These are phyloP conservation scores for Lateolabrax maculatus DNA, from an alignment of 2,797 vertebrate species.

Conservation along the genomic window DNA sequence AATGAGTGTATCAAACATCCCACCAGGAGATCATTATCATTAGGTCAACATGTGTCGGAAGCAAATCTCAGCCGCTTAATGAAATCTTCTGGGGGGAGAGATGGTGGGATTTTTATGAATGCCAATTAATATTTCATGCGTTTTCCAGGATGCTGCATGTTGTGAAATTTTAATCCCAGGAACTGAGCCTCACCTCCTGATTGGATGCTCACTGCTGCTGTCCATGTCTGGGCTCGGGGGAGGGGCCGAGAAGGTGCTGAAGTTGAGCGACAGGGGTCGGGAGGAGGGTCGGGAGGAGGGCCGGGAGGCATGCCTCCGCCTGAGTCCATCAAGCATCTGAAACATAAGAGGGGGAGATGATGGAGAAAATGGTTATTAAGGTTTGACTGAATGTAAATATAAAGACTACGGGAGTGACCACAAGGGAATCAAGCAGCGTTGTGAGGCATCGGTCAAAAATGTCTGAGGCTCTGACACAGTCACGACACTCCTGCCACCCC, in stretches of 20 bases:
- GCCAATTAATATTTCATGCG: conserved; percentile 67
- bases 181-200: conserved; percentile 83
- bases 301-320: conserved; percentile 82
- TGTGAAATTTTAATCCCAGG: conserved; percentile 61
- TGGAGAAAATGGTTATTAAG: not conserved
- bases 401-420: not conserved
- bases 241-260: conserved; percentile 85
- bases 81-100: conserved; percentile 41
- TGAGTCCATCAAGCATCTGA: conserved; percentile 87
- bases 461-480: conserved; percentile 2
- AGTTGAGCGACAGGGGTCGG: conserved; percentile 85
- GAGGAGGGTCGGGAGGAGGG: conserved; percentile 75
- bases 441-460: conserved; percentile 5
- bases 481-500: not conserved
- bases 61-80: conserved; percentile 44
- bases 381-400: conserved; percentile 12
- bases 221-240: conserved; percentile 86
- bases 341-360: not conserved
- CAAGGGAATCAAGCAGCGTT: not conserved
- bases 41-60: conserved; percentile 49
- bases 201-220: conserved; percentile 82
- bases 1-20: conserved; percentile 49
- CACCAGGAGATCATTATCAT: conserved; percentile 56
- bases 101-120: conserved; percentile 31
- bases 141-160: conserved; percentile 50